phyloP scores from a whole-genome alignment of 2,888 invertebrate species.

The Drosophila greeni region DNA sequence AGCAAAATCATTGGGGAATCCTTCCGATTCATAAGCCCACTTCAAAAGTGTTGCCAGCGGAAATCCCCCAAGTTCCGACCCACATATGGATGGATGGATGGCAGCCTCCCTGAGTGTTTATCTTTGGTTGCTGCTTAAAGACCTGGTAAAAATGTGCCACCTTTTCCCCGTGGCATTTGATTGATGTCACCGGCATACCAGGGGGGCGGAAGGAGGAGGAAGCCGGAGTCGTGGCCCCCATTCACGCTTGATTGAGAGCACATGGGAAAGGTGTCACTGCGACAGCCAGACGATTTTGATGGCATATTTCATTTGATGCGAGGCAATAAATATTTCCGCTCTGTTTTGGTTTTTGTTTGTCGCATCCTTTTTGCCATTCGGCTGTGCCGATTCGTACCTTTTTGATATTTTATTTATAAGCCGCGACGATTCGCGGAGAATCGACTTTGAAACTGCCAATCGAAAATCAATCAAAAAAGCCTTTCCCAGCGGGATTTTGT shows the following conservation, averaged over 20 bases:
- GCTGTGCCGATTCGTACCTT: constrained; percentile 30
- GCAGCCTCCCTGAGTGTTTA: constrained; percentile 31
- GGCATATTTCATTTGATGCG: constrained; percentile 68
- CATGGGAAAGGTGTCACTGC: constrained; percentile 62
- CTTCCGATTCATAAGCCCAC: constrained; percentile 20
- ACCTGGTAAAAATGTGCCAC: constrained; percentile 26
- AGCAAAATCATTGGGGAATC: constrained; percentile 12
- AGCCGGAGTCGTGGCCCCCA: constrained; percentile 36
- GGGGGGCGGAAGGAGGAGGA: not conserved
- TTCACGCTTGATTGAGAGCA: constrained; percentile 65
- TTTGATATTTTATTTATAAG: constrained; percentile 70
- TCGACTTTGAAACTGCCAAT: constrained; percentile 69
- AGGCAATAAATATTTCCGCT: constrained; percentile 65
- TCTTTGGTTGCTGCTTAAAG: constrained; percentile 46
- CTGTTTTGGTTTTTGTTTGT: constrained; percentile 27
- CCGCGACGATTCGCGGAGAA: constrained; percentile 50
- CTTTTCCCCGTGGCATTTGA: constrained; percentile 58
- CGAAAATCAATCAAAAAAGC: constrained; percentile 70
- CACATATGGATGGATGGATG: constrained; percentile 11
- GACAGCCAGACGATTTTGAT: constrained; percentile 68
- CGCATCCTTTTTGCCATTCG: constrained; percentile 29
- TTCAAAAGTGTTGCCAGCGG: constrained; percentile 10
- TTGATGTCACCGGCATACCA: constrained; percentile 57
- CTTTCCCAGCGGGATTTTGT: constrained; percentile 53
- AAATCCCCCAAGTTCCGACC: constrained; percentile 26